These are phyloP conservation scores for Parus major DNA, from an alignment of 2,113 vertebrate species.

Conservation along the genomic window DNA sequence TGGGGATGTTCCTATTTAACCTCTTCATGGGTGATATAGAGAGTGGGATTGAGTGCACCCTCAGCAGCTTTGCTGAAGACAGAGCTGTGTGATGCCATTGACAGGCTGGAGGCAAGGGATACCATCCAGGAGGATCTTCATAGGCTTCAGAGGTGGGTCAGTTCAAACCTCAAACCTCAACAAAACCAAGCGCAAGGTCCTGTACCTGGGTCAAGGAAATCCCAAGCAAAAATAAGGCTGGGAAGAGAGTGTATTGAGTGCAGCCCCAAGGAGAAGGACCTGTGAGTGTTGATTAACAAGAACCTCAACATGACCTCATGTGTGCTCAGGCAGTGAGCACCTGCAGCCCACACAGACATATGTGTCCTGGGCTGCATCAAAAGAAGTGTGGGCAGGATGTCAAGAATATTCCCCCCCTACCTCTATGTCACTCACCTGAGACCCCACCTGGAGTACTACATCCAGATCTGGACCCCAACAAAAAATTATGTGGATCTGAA, in stretches of 20 bases:
- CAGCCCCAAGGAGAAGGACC: background rate
- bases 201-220: background rate
- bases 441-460: background rate
- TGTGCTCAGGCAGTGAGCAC: background rate
- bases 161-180: background rate
- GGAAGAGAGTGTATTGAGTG: background rate
- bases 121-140: background rate
- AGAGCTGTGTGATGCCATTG: background rate
- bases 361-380: background rate
- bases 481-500: background rate
- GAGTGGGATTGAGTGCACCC: background rate
- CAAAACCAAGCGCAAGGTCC: background rate
- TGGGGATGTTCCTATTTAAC: background rate
- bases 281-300: background rate
- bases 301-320: background rate
- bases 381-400: background rate
- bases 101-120: background rate
- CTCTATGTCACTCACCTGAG: rapidly evolving
- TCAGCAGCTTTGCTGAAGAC: background rate
- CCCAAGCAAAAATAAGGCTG: background rate
- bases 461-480: background rate
- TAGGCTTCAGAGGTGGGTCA: background rate
- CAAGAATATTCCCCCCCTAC: background rate
- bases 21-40: background rate
- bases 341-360: background rate